Base-by-base conservation (phyloP, 2,113 vertebrate genomes). In the Galbula dea region DNA sequence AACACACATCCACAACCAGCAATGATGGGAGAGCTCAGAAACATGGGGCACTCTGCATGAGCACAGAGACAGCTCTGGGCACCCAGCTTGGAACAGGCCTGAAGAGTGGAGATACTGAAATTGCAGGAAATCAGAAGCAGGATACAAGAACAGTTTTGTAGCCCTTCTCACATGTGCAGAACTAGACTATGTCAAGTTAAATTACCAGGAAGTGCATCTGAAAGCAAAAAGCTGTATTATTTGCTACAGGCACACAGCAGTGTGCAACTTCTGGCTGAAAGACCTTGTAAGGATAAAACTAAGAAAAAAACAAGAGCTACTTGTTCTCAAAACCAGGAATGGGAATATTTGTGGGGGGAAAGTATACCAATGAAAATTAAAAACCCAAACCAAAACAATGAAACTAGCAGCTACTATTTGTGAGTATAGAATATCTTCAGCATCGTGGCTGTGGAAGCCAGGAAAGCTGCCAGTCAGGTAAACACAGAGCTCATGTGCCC, bases 1-100 rank as follows among this genome's bases (percentile, higher is more conserved):
- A 67, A 61, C 36, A 10, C 1, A 0, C 22, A n/a, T 15, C 34
- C 37, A 59, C 63, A 36, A 5, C 2, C 17, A 43, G 51, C 3
- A 52, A 32, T 0, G 2, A 32, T 1, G 1, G 34, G 43, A 67
- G 66, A 49, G 20, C 32, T 74, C 24, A 37, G 59, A 43, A 74
- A 55, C 0, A 3, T 2, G 16, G 45, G 91, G 27, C 0, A 0
- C 3, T 22, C 59, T 45, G 77, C 15, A 46, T 21, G 30, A 27
- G 39, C 27, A 5, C 37, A 59, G 26, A 83, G 21, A 11, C 17
- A 49, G 55, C n/a, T 78, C 20, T 22, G 58, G 11, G 57, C 19
- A 29, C 55, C 12, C 27, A 68, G n/a, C n/a, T 12, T 30, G n/a
- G 39, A 24, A 24, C 43, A 39, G 24, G 52, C 8, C 10, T 79